Evolutionary conservation across 2,113 vertebrate species (phyloP).

Genomic region (Ellobius talpinus): DNA sequence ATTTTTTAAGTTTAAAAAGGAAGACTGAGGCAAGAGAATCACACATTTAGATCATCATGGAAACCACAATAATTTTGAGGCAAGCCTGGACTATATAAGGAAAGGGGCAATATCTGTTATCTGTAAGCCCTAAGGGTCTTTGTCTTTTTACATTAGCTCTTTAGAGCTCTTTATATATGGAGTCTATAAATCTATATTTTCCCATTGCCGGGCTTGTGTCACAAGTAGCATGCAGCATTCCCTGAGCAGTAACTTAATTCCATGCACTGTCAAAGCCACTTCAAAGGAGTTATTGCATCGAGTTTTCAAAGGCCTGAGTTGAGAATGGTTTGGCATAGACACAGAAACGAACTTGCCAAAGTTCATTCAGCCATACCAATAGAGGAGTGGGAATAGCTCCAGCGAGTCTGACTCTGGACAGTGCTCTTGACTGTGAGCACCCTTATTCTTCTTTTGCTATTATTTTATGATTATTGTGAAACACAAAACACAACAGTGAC

Average conservation of each 20-base stretch:
- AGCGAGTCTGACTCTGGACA: neutral
- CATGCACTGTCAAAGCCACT: neutral
- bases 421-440: neutral
- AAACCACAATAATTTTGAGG: neutral
- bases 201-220: conserved; percentile 13
- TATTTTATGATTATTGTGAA: neutral
- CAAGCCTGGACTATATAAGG: neutral
- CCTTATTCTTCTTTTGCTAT: neutral
- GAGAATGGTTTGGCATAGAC: neutral
- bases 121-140: neutral
- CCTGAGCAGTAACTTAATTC: neutral
- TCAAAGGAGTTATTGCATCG: neutral
- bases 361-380: neutral
- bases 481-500: neutral
- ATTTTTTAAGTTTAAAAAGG: too few species aligned
- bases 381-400: neutral
- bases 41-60: neutral
- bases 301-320: conserved; percentile 43
- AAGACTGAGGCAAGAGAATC: neutral
- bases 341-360: neutral
- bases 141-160: conserved; percentile 20
- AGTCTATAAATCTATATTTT: neutral
- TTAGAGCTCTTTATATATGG: conserved; percentile 10
- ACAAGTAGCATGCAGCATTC: neutral
- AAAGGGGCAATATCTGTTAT: neutral